These are phyloP conservation scores for Etheostoma cragini DNA, from an alignment of 2,113 vertebrate species.

Conservation along the genomic window DNA sequence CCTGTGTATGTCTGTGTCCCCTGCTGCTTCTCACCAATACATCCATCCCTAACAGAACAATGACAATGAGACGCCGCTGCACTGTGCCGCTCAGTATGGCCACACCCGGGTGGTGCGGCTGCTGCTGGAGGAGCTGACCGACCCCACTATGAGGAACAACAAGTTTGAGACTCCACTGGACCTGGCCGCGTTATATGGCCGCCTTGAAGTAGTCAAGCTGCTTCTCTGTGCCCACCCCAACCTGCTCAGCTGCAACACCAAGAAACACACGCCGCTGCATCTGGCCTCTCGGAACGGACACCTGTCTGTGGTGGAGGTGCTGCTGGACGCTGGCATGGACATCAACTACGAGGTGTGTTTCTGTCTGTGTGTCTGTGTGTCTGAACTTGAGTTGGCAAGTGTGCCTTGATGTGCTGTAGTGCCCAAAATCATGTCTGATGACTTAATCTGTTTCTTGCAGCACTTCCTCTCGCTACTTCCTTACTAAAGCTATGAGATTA, in stretches of 20 bases:
- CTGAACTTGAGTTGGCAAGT: conserved; percentile 7
- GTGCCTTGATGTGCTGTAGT: conserved; percentile 41
- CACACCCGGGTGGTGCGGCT: conserved; percentile 95
- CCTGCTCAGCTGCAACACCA: conserved; percentile 93
- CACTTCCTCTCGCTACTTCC: conserved; percentile 63
- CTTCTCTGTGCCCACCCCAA: conserved; percentile 96
- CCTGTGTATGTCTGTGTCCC: neutral
- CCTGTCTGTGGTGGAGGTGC: conserved; percentile 92
- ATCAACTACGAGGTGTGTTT: conserved; percentile 94
- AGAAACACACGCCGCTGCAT: conserved; percentile 96
- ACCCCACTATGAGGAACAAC: conserved; percentile 99
- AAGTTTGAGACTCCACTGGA: conserved; percentile 97
- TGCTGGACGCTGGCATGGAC: conserved; percentile 96
- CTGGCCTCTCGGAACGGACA: conserved; percentile 96
- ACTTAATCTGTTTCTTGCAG: conserved; percentile 57
- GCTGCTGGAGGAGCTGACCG: conserved; percentile 95
- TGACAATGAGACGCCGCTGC: conserved; percentile 97
- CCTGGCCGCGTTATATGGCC: conserved; percentile 93
- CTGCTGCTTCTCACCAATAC: conserved; percentile 28
- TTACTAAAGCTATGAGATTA: conserved; percentile 49
- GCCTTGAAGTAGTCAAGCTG: conserved; percentile 97
- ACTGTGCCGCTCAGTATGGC: conserved; percentile 97
- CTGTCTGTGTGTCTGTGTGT: neutral
- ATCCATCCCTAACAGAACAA: conserved; percentile 88
- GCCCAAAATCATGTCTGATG: conserved; percentile 32